phyloP scores from a whole-genome alignment of 1,140 invertebrate genomes.

The Trachelipus rathkii region DNA sequence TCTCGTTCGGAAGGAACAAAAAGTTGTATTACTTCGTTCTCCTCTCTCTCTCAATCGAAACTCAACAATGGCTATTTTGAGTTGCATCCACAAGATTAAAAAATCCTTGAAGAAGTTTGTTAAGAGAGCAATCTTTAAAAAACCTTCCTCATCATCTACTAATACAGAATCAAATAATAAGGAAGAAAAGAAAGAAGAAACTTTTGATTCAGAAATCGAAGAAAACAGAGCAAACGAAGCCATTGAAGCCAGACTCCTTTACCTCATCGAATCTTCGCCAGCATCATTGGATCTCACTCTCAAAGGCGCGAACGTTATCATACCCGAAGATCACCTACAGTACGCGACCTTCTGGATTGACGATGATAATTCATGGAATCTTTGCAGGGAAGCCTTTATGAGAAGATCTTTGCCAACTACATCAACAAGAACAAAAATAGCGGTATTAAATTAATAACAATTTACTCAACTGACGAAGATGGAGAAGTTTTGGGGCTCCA shows the following conservation, averaged over 20 bases:
- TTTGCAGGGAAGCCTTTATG: constrained; percentile 32
- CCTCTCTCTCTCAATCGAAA: constrained; percentile 3
- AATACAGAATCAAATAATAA: constrained; percentile 21
- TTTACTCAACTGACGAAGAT: no score
- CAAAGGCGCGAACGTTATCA: constrained; percentile 29
- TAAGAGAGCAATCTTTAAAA: constrained; percentile 30
- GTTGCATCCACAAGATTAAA: constrained; percentile 40
- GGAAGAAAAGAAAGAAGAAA: constrained; percentile 21
- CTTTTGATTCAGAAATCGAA: constrained; percentile 44
- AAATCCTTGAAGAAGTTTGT: constrained; percentile 39
- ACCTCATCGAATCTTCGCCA: constrained; percentile 43
- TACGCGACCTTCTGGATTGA: constrained; percentile 41
- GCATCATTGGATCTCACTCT: constrained; percentile 35
- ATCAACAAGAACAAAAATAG: no score
- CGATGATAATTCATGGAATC: constrained; percentile 33
- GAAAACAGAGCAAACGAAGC: constrained; percentile 47
- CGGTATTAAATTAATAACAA: no score
- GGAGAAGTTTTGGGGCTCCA: no score
- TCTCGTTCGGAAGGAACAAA: neutral
- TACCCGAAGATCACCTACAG: constrained; percentile 33
- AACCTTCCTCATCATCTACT: constrained; percentile 9
- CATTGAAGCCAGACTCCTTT: constrained; percentile 45
- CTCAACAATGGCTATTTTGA: constrained; percentile 34
- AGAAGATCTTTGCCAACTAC: neutral
- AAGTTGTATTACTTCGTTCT: neutral